phyloP scores from a whole-genome alignment of 2,797 vertebrate species.

The Decapterus maruadsi region DNA sequence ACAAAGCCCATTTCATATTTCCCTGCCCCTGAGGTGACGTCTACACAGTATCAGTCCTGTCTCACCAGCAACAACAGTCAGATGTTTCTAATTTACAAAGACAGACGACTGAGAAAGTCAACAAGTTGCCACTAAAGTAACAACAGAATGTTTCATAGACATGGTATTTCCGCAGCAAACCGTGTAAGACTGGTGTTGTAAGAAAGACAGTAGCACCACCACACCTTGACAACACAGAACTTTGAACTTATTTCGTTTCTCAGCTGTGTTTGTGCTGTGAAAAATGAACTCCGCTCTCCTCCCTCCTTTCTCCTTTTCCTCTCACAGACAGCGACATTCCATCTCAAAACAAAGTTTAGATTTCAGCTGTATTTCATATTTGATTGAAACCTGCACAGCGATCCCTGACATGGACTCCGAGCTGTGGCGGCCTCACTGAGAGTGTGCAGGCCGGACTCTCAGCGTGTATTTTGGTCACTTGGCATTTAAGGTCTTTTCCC shows the following conservation, averaged over 20 bases:
- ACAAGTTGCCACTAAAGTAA: not conserved
- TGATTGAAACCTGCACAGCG: not conserved
- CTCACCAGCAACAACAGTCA: not conserved
- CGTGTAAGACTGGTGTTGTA: not conserved
- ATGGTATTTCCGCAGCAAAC: not conserved
- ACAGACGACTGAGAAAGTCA: not conserved
- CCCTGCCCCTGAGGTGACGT: not conserved
- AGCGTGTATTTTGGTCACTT: slow-evolving; percentile 2
- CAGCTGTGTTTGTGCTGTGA: too few relatives aligned
- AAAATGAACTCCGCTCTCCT: not conserved
- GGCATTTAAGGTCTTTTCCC: not conserved
- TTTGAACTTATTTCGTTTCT: not conserved
- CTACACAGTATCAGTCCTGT: not conserved
- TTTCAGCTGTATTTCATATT: not conserved
- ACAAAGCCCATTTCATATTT: not conserved
- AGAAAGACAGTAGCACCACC: too few relatives aligned
- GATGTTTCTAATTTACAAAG: not conserved
- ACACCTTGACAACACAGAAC: too few relatives aligned
- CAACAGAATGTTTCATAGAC: not conserved
- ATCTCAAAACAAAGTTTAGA: not conserved
- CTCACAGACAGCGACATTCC: not conserved
- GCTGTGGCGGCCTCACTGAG: not conserved
- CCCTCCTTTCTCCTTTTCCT: not conserved
- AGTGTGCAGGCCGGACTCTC: not conserved
- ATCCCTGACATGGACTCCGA: not conserved